Conservation (phyloP, 2,888 invertebrate species). For the Pharmacophagus antenor region DNA sequence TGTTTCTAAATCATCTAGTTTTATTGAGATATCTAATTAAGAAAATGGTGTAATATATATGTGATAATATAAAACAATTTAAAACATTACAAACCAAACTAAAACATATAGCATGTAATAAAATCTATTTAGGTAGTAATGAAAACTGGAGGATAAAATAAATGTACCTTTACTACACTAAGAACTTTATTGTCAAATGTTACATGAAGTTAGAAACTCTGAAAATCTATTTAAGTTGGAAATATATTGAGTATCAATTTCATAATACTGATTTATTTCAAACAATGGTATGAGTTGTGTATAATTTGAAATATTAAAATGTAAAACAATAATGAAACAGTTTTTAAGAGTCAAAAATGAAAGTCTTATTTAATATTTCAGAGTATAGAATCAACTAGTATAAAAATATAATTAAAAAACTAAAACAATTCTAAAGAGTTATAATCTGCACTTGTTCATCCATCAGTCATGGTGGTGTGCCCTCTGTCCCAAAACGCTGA, state of each 20-base stretch:
- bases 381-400: slow-evolving; percentile 57
- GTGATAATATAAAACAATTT: neutral
- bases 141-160: slow-evolving; percentile 26
- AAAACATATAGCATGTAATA: neutral
- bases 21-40: no score
- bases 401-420: slow-evolving; percentile 66
- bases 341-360: no score
- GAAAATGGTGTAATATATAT: no score
- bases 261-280: slow-evolving; percentile 55
- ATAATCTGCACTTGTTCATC: slow-evolving; percentile 47
- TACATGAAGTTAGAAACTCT: slow-evolving; percentile 52
- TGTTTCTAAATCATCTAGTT: no score
- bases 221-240: slow-evolving; percentile 52
- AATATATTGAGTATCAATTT: slow-evolving; percentile 55
- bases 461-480: slow-evolving; percentile 60
- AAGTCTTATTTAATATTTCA: slow-evolving; percentile 15
- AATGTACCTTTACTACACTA: slow-evolving; percentile 48
- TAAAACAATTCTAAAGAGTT: slow-evolving; percentile 58
- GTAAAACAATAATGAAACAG: neutral
- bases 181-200: slow-evolving; percentile 71
- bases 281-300: slow-evolving; percentile 22
- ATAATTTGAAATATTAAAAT: neutral
- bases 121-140: neutral
- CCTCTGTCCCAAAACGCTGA: slow-evolving; percentile 34
- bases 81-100: neutral